A percentile compares a stretch with the other conserved stretches of the same genome.
Conservation (phyloP, 1,140 invertebrate species). For the Drosophila arizonae region DNA sequence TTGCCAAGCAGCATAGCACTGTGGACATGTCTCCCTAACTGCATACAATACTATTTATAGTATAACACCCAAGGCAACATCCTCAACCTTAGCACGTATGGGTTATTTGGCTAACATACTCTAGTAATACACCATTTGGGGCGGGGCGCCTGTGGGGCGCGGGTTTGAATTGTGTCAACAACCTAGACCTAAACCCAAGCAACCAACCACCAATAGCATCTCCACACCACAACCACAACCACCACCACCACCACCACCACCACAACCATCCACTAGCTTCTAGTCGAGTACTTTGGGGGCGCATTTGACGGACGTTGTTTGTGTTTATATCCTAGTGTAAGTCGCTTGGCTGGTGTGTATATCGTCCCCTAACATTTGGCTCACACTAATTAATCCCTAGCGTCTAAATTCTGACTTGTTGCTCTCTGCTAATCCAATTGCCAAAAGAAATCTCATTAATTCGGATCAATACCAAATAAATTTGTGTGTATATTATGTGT, state of each 20-base stretch:
- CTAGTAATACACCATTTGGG: slow-evolving; percentile 50
- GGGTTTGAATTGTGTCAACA: slow-evolving; percentile 14
- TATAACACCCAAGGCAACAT: slow-evolving; percentile 3
- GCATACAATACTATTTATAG: slow-evolving; percentile 43
- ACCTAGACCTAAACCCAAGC: slow-evolving; percentile 24
- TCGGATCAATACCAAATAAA: neutral
- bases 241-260: slow-evolving; percentile 27
- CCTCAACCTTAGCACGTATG: slow-evolving; percentile 40
- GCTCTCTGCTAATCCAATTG: slow-evolving; percentile 10
- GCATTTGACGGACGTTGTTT: slow-evolving; percentile 63
- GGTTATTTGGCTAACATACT: slow-evolving; percentile 63
- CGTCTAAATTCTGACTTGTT: neutral
- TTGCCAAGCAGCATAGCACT: slow-evolving; percentile 72
- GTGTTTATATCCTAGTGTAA: slow-evolving; percentile 65
- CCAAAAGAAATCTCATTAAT: neutral
- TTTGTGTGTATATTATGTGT: neutral
- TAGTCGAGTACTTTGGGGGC: slow-evolving; percentile 48
- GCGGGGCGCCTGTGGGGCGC: slow-evolving; percentile 16
- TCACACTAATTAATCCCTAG: slow-evolving; percentile 37
- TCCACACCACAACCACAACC: slow-evolving; percentile 32
- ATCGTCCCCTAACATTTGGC: slow-evolving; percentile 27
- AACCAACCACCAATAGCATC: slow-evolving; percentile 38
- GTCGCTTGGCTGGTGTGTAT: slow-evolving; percentile 58
- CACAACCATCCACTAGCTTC: slow-evolving; percentile 42
- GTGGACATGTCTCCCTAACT: slow-evolving; percentile 51